Conservation (phyloP, 2,113 vertebrate species). For the Acrocephalus arundinaceus region DNA sequence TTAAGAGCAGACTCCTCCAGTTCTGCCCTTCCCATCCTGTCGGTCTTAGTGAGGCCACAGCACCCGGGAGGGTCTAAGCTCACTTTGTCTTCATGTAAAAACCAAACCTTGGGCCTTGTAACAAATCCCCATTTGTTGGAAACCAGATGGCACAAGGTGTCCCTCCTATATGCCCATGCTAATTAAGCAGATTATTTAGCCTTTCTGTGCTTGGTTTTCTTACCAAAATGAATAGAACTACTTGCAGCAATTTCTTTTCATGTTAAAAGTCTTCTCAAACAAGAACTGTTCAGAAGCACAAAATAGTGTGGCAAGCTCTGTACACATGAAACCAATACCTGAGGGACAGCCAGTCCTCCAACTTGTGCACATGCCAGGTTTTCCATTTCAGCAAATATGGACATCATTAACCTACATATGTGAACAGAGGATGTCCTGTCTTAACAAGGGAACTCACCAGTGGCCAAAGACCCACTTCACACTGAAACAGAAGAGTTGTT, state of each 20-base stretch:
- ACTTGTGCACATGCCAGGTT: neutral
- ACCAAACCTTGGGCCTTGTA: neutral
- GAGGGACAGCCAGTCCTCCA: neutral
- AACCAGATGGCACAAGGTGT: neutral
- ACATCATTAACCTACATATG: neutral
- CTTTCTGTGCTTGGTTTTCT: neutral
- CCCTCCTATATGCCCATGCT: neutral
- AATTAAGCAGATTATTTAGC: neutral
- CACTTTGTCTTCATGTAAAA: rapidly evolving
- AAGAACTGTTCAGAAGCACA: neutral
- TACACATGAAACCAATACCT: neutral
- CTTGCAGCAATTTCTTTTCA: neutral
- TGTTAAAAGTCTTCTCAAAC: neutral
- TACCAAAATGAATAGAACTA: neutral
- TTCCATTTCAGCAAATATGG: neutral
- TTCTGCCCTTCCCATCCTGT: neutral
- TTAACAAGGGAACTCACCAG: neutral
- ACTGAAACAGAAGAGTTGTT: neutral
- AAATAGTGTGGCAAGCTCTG: neutral
- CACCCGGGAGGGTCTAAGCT: neutral
- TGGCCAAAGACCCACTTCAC: neutral
- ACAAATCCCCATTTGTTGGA: neutral
- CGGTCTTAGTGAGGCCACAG: rapidly evolving
- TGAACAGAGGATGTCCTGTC: neutral
- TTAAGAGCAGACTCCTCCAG: neutral